Evolutionary conservation across 2,888 invertebrate genomes (phyloP).

Genomic region (Asteroscopus sphinx): DNA sequence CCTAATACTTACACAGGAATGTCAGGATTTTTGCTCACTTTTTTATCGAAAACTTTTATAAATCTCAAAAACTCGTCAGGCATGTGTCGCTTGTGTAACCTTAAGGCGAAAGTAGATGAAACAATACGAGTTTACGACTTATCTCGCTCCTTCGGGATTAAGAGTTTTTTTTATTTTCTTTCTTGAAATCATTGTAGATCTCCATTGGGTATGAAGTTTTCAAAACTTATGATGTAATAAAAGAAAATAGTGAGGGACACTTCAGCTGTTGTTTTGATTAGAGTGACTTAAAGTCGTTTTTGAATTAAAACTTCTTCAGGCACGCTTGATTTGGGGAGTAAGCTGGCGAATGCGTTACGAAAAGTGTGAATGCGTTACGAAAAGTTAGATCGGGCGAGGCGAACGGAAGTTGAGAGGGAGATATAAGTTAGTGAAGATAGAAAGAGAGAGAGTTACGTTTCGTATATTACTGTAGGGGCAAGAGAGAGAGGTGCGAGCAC

Average conservation of each 20-base stretch:
- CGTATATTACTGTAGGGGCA: too few relatives aligned
- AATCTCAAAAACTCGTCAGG: slow-evolving; percentile 42
- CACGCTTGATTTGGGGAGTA: too few relatives aligned
- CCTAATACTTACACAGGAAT: neutral
- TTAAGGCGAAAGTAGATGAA: slow-evolving; percentile 45
- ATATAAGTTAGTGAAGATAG: too few relatives aligned
- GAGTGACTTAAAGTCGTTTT: slow-evolving; percentile 1
- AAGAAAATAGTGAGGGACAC: slow-evolving; percentile 2
- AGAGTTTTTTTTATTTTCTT: slow-evolving; percentile 32
- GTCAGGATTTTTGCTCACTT: slow-evolving; percentile 2
- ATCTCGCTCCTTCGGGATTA: slow-evolving; percentile 39
- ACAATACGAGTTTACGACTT: slow-evolving; percentile 50
- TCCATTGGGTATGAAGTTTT: slow-evolving; percentile 33
- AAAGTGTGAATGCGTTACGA: too few relatives aligned
- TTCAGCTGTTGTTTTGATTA: neutral
- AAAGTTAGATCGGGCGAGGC: too few relatives aligned
- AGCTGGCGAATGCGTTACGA: too few relatives aligned
- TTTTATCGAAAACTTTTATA: slow-evolving; percentile 47
- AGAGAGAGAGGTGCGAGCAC: too few relatives aligned
- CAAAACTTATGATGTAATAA: slow-evolving; percentile 5
- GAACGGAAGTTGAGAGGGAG: too few relatives aligned
- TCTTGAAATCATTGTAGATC: slow-evolving; percentile 36
- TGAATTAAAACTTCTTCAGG: too few relatives aligned
- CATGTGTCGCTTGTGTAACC: slow-evolving; percentile 57
- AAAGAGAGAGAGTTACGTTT: too few relatives aligned